phyloP scores from a whole-genome alignment of 1,140 invertebrate species.

The Drosophila mayri region DNA sequence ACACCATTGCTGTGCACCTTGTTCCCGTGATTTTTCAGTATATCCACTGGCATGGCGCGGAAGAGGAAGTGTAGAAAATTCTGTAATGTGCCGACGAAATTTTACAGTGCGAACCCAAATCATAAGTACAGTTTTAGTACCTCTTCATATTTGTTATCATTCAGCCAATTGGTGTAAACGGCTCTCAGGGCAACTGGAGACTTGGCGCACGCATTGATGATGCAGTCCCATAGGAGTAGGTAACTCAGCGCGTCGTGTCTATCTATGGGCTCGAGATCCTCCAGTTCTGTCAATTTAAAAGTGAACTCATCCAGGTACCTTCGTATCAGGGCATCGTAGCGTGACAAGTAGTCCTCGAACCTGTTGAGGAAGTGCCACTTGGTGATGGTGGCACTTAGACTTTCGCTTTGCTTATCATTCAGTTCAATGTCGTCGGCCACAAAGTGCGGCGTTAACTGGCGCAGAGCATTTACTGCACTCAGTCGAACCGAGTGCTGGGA shows the following conservation, averaged over 20 bases:
- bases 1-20: conserved; percentile 72
- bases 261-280: conserved; percentile 69
- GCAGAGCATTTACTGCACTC: conserved; percentile 56
- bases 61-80: conserved; percentile 81
- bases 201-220: conserved; percentile 89
- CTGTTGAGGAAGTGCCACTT: conserved; percentile 85
- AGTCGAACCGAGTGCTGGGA: conserved; percentile 57
- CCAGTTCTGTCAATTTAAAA: conserved; percentile 76
- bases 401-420: conserved; percentile 70
- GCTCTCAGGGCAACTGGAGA: conserved; percentile 89
- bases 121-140: conserved; percentile 51
- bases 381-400: conserved; percentile 35
- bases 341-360: conserved; percentile 86
- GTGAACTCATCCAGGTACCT: conserved; percentile 79
- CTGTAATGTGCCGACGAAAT: conserved; percentile 56
- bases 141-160: conserved; percentile 85
- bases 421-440: conserved; percentile 73
- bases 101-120: conserved; percentile 55
- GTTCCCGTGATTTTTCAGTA: conserved; percentile 79
- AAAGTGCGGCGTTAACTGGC: conserved; percentile 64
- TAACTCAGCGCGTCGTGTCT: conserved; percentile 85
- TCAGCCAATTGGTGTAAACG: conserved; percentile 89
- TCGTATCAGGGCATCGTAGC: conserved; percentile 61
- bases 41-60: conserved; percentile 80
- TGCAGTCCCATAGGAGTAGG: conserved; percentile 90